These are phyloP conservation scores for Drosophila setifemur DNA, from an alignment of 1,140 invertebrate species.

Conservation along the genomic window DNA sequence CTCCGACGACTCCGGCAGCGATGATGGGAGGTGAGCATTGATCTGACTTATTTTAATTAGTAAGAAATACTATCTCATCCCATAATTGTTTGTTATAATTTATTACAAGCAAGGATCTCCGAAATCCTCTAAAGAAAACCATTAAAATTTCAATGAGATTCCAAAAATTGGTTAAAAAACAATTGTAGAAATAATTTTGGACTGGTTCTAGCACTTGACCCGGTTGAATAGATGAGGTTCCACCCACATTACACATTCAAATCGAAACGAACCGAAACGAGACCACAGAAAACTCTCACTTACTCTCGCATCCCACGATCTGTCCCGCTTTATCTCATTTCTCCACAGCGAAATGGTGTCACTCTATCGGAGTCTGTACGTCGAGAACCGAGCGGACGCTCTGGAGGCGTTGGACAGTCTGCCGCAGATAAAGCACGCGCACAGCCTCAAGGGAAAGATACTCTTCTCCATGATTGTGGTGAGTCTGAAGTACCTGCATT, in stretches of 20 bases:
- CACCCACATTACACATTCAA: slow-evolving; percentile 44
- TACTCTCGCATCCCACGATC: slow-evolving; percentile 36
- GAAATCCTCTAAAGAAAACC: no score
- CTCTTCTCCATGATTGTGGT: slow-evolving; percentile 97
- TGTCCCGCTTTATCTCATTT: slow-evolving; percentile 9
- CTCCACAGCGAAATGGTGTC: slow-evolving; percentile 86
- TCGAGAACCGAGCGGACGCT: slow-evolving; percentile 91
- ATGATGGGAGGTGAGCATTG: slow-evolving; percentile 84
- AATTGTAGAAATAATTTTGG: background rate
- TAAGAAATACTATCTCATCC: no score
- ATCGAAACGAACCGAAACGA: background rate
- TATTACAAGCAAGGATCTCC: no score
- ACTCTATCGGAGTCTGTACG: slow-evolving; percentile 92
- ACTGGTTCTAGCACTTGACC: slow-evolving; percentile 52
- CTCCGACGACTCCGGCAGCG: slow-evolving; percentile 89
- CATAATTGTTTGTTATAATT: no score
- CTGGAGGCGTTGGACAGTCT: slow-evolving; percentile 92
- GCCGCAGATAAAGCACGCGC: slow-evolving; percentile 89
- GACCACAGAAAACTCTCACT: slow-evolving; percentile 22
- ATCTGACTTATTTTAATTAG: background rate
- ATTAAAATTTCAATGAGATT: no score
- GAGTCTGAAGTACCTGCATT: slow-evolving; percentile 83
- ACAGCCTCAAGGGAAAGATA: slow-evolving; percentile 95
- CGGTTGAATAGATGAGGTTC: slow-evolving; percentile 14
- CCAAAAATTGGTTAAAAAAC: no score